Base-by-base conservation (phyloP, 2,888 invertebrate species). In the Creontiades dilutus region DNA sequence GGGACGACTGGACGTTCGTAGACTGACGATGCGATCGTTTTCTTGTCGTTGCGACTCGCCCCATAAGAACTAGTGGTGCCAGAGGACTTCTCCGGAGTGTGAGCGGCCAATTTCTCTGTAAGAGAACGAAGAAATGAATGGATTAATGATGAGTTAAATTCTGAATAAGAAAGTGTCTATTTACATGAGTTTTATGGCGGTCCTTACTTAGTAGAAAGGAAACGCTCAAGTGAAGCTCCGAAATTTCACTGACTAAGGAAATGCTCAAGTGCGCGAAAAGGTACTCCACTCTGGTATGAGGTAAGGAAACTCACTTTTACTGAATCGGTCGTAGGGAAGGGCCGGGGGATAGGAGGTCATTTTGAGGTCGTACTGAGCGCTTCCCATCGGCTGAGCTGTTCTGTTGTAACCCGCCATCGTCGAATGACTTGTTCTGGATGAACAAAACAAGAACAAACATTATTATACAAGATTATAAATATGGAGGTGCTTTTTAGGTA, bases 261-360 rank as follows among this genome's bases (percentile, higher is more conserved):
- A n/a, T n/a, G n/a, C n/a, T n/a, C n/a, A n/a, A n/a, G n/a, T n/a
- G n/a, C n/a, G n/a, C n/a, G n/a, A n/a, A n/a, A n/a, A n/a, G n/a
- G n/a, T n/a, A n/a, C n/a, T n/a, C n/a, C n/a, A n/a, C n/a, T n/a
- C n/a, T n/a, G n/a, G n/a, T n/a, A n/a, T n/a, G n/a, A n/a, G n/a
- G n/a, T n/a, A n/a, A n/a, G n/a, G n/a, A 28, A 27, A 80, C 88
- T 78, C 23, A 88, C 88, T 88, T 88, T 88, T 88, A 27, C 88
- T 88, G 80, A 88, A 88, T 11, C 88, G 48, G 80, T 88, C 80
- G 57, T 88, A 88, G 0, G 57, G 88, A 0, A 88, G 52, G 19
- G 55, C 27, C 5, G 78, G n/a, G 7, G 48, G 27, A 19, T 78
- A 88, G 7, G 37, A 19, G 3, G 88, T 3, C 80, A 88, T 28